A percentile compares a stretch with the other conserved stretches of the same genome.
These are phyloP conservation scores for Agrilus planipennis DNA, from an alignment of 1,140 invertebrate species.

Conservation along the genomic window DNA sequence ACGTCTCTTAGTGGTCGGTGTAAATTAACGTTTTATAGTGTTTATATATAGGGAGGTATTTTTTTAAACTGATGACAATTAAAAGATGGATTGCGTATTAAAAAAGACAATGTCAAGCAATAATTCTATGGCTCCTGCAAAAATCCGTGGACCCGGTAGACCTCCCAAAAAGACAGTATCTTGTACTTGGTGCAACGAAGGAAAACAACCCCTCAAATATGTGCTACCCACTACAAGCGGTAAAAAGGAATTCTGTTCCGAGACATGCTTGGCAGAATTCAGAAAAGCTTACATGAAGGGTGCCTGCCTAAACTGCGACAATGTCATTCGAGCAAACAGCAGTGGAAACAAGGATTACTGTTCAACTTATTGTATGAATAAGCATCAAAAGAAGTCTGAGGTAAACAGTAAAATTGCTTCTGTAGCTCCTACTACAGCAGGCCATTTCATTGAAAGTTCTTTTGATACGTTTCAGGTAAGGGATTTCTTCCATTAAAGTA, in stretches of 20 bases:
- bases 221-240: constrained; percentile 76
- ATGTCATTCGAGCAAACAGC: constrained; percentile 59
- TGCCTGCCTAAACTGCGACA: constrained; percentile 74
- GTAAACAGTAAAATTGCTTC: constrained; percentile 37
- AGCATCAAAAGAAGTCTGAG: constrained; percentile 63
- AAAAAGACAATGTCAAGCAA: constrained; percentile 19
- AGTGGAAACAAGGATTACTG: constrained; percentile 68
- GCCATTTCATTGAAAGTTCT: constrained; percentile 32
- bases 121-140: constrained; percentile 35
- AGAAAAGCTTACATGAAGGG: constrained; percentile 77
- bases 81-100: too few relatives aligned
- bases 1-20: too few relatives aligned
- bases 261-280: constrained; percentile 77
- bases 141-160: constrained; percentile 53
- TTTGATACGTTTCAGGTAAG: constrained; percentile 57
- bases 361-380: constrained; percentile 65
- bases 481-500: too few relatives aligned
- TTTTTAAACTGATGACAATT: too few relatives aligned
- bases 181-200: constrained; percentile 78
- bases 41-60: too few relatives aligned
- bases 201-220: constrained; percentile 69
- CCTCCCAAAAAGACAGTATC: constrained; percentile 57
- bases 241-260: constrained; percentile 87
- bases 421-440: constrained; percentile 24
- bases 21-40: too few relatives aligned